Percentiles rank a stretch among this genome's conserved stretches.
phyloP scores from a whole-genome alignment of 2,113 vertebrate genomes.

The Macaca fascicularis region DNA sequence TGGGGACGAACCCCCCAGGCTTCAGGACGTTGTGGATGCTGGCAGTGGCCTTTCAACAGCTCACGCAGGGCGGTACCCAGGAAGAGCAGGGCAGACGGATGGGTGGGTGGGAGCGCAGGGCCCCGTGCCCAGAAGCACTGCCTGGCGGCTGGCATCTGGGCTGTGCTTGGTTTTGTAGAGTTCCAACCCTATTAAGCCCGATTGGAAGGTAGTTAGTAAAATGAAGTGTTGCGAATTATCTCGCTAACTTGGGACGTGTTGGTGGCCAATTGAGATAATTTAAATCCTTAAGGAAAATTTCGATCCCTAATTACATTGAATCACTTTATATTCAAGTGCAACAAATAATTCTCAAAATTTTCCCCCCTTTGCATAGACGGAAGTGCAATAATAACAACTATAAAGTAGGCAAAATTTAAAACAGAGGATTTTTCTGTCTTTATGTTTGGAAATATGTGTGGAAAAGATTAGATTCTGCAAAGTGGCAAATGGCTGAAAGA shows the following conservation, averaged over 20 bases:
- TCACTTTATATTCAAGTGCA: neutral
- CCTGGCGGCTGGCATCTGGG: fast-evolving
- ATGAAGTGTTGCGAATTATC: constrained; percentile 29
- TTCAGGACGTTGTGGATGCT: fast-evolving
- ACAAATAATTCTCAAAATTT: neutral
- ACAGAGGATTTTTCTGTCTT: neutral
- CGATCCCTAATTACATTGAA: neutral
- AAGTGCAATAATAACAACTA: neutral
- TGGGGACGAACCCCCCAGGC: fast-evolving
- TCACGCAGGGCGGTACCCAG: fast-evolving
- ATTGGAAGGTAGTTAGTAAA: neutral
- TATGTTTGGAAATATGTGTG: neutral
- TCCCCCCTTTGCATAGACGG: neutral
- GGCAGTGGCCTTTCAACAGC: neutral
- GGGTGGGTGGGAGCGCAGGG: neutral
- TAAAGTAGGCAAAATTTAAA: neutral
- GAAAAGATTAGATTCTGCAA: neutral
- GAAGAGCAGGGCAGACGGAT: neutral
- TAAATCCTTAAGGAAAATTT: constrained; percentile 47
- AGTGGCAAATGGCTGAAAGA: neutral
- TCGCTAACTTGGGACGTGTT: neutral
- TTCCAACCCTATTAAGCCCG: neutral
- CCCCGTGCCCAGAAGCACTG: neutral
- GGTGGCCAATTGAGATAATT: constrained; percentile 19
- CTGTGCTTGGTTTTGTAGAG: fast-evolving